Evolutionary conservation across 2,797 vertebrate species (phyloP), one percentile per base, ranked within the genome.

Genomic region (Antennarius maculatus): DNA sequence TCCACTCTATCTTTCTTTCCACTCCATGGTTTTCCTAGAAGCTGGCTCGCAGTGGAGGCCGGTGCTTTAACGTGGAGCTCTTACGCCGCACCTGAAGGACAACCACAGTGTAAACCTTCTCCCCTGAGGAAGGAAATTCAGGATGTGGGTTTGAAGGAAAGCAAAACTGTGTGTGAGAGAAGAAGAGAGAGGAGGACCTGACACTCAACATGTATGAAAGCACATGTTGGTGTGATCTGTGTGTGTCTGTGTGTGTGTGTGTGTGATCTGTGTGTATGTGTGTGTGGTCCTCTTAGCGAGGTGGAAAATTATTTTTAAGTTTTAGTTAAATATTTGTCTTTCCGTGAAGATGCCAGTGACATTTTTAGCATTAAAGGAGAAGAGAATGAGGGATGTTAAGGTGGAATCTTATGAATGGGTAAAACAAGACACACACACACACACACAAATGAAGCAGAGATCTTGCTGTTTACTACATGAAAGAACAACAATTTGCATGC

Each of bases 241-340:
- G 71, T 74, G 61, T 29, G 61, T n/a, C n/a, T n/a, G n/a, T 75
- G 57, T 59, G 55, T 58, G 68, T 76, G 65, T 71, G 61, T 82
- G 79, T 64, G 71, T 76, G 69, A 55, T 43, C 12, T 14, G 83
- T 66, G 71, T 74, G 61, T 29, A 23, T 23, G 61, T 82, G 78
- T 83, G 90, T 92, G 90, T 91, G 91, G 89, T 91, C 90, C 88
- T 81, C 69, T 87, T 81, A 74, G 69, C 66, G 76, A 80, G 77
- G 79, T 85, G 76, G 88, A 88, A 89, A 86, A 86, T 83, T 84
- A 86, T 90, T 91, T 92, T 90, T 85, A 84, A 88, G 81, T 79
- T 89, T 78, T 49, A 75, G 73, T 90, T 86, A 82, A 91, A 92
- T 91, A 91, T 91, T 91, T 90, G 85, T 84, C 88, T 91, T 90